Evolutionary conservation across 2,797 vertebrate genomes (phyloP), one percentile per base, ranked within the genome.

Genomic region (Acanthornis magna): DNA sequence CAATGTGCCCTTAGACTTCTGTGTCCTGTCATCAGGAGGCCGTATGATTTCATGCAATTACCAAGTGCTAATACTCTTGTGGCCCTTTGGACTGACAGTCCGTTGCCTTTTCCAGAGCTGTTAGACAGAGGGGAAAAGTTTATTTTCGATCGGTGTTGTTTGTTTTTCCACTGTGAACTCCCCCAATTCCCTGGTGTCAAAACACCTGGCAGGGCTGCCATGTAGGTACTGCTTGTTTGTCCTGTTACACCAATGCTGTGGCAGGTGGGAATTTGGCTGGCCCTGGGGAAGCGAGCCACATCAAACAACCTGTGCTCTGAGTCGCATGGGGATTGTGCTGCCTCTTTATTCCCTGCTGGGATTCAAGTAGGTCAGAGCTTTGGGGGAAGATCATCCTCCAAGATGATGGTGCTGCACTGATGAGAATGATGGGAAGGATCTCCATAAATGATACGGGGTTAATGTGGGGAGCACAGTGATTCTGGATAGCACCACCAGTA

Each of bases 291-390:
- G 16, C 0, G 0, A 83, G 72, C 85, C 96, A 93, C 92, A 94
- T 90, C 90, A 84, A 91, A 93, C 72, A n/a, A 32, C 32, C 0
- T 0, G 38, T 0, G 1, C 51, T 54, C 2, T 0, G 13, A 89
- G 60, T 61, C 2, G 2, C 85, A 16, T 1, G 4, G n/a, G 76
- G 57, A 71, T 32, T 27, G 65, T 29, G 68, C 81, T 36, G 75
- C 48, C 74, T 83, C 60, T 23, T 73, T 36, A 30, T 40, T 87
- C 60, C 58, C 58, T 68, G 66, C 84, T 32, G 66, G 40, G 61
- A 80, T 10, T 22, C 61, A 18, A 23, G 60, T 2, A 54, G 72
- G 29, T 32, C 1, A 1, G 43, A 36, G 67, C 58, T 58, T 3
- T 13, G 16, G 26, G 30, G 30, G 22, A 92, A 87, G 75, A 34